phyloP scores from a whole-genome alignment of 2,113 vertebrate species.

The Sinosuthora webbiana region DNA sequence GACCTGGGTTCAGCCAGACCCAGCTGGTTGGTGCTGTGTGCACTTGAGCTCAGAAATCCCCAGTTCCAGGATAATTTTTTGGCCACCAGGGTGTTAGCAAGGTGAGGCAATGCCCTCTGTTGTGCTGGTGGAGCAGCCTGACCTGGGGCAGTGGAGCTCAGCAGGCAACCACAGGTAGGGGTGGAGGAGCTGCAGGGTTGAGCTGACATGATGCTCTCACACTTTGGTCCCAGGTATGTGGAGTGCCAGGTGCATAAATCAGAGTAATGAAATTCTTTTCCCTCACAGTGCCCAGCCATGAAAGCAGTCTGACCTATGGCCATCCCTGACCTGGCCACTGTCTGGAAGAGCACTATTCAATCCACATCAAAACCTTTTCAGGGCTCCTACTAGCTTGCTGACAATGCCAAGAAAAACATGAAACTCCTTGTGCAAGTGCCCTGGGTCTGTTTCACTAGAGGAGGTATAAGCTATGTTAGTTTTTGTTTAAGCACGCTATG shows the following conservation, averaged over 20 bases:
- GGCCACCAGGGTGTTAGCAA: not conserved
- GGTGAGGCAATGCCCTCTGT: not conserved
- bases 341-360: not conserved
- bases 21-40: not conserved
- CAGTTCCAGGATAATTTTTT: not conserved
- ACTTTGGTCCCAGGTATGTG: not conserved
- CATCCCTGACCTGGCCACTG: not conserved
- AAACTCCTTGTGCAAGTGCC: not conserved
- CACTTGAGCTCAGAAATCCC: not conserved
- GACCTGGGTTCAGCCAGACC: not conserved
- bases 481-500: not conserved
- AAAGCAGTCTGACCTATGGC: not conserved
- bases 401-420: not conserved
- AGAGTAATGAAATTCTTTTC: not conserved
- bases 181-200: not conserved
- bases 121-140: not conserved
- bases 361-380: not conserved
- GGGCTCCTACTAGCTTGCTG: not conserved
- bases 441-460: not conserved
- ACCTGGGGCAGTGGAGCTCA: not conserved
- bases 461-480: not conserved
- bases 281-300: accelerated
- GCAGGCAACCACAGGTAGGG: accelerated
- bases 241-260: not conserved
- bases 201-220: not conserved